Conservation (phyloP, 2,113 vertebrate species). For the Chamaea fasciata region DNA sequence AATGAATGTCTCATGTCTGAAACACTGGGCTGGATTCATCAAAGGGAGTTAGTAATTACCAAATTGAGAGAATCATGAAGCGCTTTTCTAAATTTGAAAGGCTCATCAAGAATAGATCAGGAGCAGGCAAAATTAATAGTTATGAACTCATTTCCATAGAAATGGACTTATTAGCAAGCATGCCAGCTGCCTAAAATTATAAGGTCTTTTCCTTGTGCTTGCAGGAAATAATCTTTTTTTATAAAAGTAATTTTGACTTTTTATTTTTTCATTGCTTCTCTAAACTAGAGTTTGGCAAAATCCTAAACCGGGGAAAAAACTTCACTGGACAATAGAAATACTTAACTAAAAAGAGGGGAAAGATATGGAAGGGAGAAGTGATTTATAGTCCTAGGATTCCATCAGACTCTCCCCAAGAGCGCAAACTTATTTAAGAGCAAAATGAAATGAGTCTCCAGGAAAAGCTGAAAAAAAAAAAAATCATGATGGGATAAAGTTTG, state of each 20-base stretch:
- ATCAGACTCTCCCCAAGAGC: not conserved
- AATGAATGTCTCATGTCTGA: conserved; percentile 51
- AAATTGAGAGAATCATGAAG: conserved; percentile 63
- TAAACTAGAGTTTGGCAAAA: conserved; percentile 18
- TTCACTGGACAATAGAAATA: not conserved
- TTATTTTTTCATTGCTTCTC: conserved; percentile 8
- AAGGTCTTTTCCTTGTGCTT: conserved; percentile 59
- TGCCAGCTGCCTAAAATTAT: conserved; percentile 54
- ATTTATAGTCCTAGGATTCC: not conserved
- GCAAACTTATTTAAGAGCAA: conserved; percentile 5
- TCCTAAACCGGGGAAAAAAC: not conserved
- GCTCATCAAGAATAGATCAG: conserved; percentile 68
- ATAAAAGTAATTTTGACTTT: conserved; percentile 41
- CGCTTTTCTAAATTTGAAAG: conserved; percentile 70
- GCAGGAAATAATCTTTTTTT: conserved; percentile 58
- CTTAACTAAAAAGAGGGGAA: not conserved
- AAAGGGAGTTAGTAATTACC: conserved; percentile 64
- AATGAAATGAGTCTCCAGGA: not conserved
- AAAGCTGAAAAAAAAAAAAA: not conserved
- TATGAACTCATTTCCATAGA: conserved; percentile 69
- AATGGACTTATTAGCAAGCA: conserved; percentile 67
- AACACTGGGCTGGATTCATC: conserved; percentile 56
- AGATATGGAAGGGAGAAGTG: not conserved
- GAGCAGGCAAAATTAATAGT: conserved; percentile 68
- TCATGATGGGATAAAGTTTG: not conserved